phyloP scores from a whole-genome alignment of 2,113 vertebrate species.

The Tragelaphus scriptus region DNA sequence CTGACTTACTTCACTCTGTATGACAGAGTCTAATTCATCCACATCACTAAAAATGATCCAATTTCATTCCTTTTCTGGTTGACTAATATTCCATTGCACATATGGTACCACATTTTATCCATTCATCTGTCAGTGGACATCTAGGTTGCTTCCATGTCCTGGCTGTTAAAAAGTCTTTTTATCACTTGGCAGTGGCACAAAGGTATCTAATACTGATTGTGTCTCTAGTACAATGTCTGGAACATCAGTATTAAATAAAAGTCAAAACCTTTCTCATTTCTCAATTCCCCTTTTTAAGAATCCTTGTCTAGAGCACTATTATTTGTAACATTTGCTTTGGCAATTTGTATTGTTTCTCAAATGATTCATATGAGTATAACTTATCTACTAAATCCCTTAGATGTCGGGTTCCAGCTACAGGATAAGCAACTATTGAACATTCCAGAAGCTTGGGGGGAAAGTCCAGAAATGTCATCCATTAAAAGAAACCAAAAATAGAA shows the following conservation, averaged over 20 bases:
- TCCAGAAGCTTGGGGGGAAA: background rate
- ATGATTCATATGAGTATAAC: background rate
- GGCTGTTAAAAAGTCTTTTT: background rate
- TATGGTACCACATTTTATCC: background rate
- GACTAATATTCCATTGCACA: background rate
- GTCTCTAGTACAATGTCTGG: background rate
- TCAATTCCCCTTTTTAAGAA: background rate
- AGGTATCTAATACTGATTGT: background rate
- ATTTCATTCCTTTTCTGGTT: background rate
- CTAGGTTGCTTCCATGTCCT: background rate
- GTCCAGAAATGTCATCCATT: background rate
- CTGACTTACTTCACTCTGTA: background rate
- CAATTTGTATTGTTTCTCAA: background rate
- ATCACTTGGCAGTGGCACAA: background rate
- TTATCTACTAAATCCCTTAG: background rate
- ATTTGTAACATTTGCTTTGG: background rate
- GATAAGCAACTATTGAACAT: background rate
- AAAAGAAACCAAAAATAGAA: background rate
- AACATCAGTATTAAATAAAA: background rate
- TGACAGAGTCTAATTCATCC: background rate
- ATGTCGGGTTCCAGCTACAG: background rate
- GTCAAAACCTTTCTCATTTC: background rate
- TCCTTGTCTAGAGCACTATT: background rate
- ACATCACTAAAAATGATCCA: background rate
- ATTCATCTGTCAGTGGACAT: background rate